Evolutionary conservation across 2,888 invertebrate species (phyloP).

Genomic region (Bombylius discolor): DNA sequence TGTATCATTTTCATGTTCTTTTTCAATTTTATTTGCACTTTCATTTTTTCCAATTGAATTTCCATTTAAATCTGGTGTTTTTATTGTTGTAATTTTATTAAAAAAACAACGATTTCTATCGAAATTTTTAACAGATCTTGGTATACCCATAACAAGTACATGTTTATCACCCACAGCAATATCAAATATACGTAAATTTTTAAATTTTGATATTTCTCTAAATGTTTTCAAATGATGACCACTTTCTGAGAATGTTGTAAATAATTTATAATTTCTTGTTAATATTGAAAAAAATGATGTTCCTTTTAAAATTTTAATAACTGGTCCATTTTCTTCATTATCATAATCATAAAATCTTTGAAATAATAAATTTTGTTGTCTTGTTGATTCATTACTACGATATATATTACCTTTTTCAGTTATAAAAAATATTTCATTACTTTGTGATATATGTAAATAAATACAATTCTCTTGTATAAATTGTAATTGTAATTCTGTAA

Average conservation of each 20-base stretch:
- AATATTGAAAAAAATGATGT: conserved; percentile 31
- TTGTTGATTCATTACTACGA: conserved; percentile 29
- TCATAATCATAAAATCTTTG: conserved; percentile 35
- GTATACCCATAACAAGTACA: conserved; percentile 31
- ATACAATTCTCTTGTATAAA: conserved; percentile 21
- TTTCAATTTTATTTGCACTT: background rate
- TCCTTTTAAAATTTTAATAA: conserved; percentile 31
- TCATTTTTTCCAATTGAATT: background rate
- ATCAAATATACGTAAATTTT: conserved; percentile 30
- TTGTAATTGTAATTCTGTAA: conserved; percentile 30
- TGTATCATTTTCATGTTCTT: background rate
- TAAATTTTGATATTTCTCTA: conserved; percentile 35
- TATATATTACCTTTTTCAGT: conserved; percentile 32
- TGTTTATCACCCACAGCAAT: conserved; percentile 32
- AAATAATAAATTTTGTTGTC: conserved; percentile 31
- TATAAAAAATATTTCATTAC: conserved; percentile 33
- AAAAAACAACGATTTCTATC: background rate
- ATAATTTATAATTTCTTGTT: conserved; percentile 33
- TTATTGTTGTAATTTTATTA: background rate
- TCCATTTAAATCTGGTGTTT: background rate
- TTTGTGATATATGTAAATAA: conserved; percentile 32
- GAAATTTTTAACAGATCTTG: conserved; percentile 20
- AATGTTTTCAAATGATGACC: conserved; percentile 35
- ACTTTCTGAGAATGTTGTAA: conserved; percentile 35
- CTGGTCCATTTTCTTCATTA: conserved; percentile 34